Base-by-base conservation (phyloP, 2,113 vertebrate species). In the Caracal caracal region DNA sequence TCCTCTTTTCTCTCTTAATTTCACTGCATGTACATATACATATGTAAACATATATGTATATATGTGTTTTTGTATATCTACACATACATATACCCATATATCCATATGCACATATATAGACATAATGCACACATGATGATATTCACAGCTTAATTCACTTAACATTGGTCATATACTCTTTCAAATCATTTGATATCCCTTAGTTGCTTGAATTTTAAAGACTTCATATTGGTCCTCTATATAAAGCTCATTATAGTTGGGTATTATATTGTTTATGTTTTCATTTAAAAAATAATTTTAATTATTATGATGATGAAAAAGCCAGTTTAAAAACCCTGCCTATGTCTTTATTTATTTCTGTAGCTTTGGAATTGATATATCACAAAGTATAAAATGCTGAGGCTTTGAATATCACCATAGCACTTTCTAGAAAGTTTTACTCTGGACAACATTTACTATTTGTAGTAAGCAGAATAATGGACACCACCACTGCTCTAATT, bases 221-320 rank as follows among this genome's bases (percentile, higher is more conserved):
- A 1, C 11, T 81, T 70, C 56, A 33, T 75, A 47, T 20, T 89
- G 16, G 40, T 65, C 22, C n/a, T 76, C 16, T 76, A 4, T 16
- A 4, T 59, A 59, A 20, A 20, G 56, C 20, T 92, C 80, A 17
- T 68, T 65, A 81, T 59, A 87, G 37, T 33, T 53, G 6, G 53
- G 4, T 12, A 49, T 81, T 6, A 26, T 87, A 86, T 22, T 47
- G 37, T 35, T 75, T 73, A 73, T 73, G 12, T 26, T 43, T 89
- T 75, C n/a, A 35, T 28, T 88, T 90, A 43, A 65, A 88, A 91
- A 87, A 86, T 94, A 89, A 87, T 63, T 70, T 92, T 49, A 73
- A 81, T 90, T 75, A 86, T 30, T 16, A 75, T 81, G 26, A 37
- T 71, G 35, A 35, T 78, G 33, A 56, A 95, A 94, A 90, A 26